phyloP scores from a whole-genome alignment of 2,113 vertebrate species.

The Toxotes chatareus region DNA sequence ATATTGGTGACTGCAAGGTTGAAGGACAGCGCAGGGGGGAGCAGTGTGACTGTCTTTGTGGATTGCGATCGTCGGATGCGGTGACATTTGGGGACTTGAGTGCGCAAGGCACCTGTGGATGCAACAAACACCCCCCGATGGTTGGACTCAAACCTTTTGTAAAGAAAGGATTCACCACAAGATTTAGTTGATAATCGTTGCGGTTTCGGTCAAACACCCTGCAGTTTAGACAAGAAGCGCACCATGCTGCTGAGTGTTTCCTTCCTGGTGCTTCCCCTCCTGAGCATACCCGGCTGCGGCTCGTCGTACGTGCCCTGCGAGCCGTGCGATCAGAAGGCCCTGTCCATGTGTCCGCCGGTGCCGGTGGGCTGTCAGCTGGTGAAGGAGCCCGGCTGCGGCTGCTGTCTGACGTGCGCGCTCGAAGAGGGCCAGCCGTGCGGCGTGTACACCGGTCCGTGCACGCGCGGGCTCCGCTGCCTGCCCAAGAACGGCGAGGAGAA shows the following conservation, averaged over 20 bases:
- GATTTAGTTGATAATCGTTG: constrained; percentile 37
- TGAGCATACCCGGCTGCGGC: constrained; percentile 80
- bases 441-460: constrained; percentile 96
- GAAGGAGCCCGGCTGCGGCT: constrained; percentile 98
- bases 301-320: constrained; percentile 93
- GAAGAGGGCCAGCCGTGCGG: constrained; percentile 93
- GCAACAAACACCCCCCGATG: constrained; percentile 43
- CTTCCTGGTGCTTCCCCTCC: constrained; percentile 84
- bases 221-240: constrained; percentile 10
- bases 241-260: constrained; percentile 84
- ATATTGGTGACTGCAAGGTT: constrained; percentile 4
- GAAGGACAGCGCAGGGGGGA: neutral
- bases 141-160: constrained; percentile 40
- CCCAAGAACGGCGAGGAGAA: constrained; percentile 95
- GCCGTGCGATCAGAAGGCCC: constrained; percentile 93
- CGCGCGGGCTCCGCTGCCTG: constrained; percentile 93
- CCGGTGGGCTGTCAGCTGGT: constrained; percentile 93
- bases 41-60: neutral
- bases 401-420: constrained; percentile 97
- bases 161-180: constrained; percentile 32
- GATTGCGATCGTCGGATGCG: constrained; percentile 30
- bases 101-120: constrained; percentile 77
- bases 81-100: constrained; percentile 35
- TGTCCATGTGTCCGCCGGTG: constrained; percentile 91
- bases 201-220: neutral